phyloP scores from a whole-genome alignment of 2,888 invertebrate genomes.

The Polydrusus cervinus region DNA sequence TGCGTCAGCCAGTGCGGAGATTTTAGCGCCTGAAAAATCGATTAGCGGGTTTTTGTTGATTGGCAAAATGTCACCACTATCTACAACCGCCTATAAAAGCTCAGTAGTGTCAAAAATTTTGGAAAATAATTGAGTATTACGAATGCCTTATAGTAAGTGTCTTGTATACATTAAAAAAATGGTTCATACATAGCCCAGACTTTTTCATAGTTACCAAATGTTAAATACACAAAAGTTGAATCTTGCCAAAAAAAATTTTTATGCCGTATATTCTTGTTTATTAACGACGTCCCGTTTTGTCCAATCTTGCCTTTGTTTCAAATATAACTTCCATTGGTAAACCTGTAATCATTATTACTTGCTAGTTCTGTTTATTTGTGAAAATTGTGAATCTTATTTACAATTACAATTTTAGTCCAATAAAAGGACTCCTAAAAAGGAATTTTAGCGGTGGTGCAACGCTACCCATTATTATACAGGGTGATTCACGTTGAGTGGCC shows the following conservation, averaged over 20 bases:
- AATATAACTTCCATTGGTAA: neutral
- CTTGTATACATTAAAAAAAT: slow-evolving; percentile 45
- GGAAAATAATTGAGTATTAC: slow-evolving; percentile 60
- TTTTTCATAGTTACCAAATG: slow-evolving; percentile 40
- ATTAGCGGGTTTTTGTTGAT: too few species aligned
- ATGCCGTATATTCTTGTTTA: neutral
- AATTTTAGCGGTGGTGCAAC: too few species aligned
- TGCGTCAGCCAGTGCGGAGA: too few species aligned
- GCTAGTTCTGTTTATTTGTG: neutral
- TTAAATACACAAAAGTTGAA: slow-evolving; percentile 9
- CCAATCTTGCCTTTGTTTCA: slow-evolving; percentile 4
- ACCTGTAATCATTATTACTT: neutral
- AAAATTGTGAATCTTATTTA: neutral
- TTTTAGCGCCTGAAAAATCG: too few species aligned
- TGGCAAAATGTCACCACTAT: too few species aligned
- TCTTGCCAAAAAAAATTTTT: slow-evolving; percentile 19
- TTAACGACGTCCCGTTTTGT: neutral
- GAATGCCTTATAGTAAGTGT: slow-evolving; percentile 52
- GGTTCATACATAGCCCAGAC: slow-evolving; percentile 20
- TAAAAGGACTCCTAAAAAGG: too few species aligned
- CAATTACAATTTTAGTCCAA: too few species aligned
- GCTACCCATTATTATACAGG: too few species aligned
- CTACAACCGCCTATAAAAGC: slow-evolving; percentile 40
- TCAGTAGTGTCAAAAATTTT: slow-evolving; percentile 42
- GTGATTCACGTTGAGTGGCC: too few species aligned